Evolutionary conservation across 2,113 vertebrate species (phyloP).

Genomic region (Hippocampus zosterae): DNA sequence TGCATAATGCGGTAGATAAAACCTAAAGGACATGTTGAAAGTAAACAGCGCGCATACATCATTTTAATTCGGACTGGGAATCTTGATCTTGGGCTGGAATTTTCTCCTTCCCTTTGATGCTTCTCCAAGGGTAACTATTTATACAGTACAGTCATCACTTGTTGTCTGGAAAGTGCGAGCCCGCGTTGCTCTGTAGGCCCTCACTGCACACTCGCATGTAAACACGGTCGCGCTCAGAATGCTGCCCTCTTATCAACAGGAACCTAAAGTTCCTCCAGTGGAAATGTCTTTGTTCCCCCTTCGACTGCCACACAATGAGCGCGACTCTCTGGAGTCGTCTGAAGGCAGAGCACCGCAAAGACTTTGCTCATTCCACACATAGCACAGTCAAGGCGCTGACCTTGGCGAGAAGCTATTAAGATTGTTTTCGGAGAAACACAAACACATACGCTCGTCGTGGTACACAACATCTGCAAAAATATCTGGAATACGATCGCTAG

Average conservation of each 20-base stretch:
- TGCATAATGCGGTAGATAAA: no score
- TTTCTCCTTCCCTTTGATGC: constrained; percentile 64
- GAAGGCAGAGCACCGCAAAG: constrained; percentile 53
- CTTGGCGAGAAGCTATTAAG: constrained; percentile 58
- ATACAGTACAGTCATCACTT: constrained; percentile 70
- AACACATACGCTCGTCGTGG: constrained; percentile 33
- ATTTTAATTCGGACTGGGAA: constrained; percentile 20
- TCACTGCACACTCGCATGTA: constrained; percentile 68
- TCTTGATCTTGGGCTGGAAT: constrained; percentile 56
- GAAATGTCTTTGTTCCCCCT: constrained; percentile 75
- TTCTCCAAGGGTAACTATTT: constrained; percentile 66
- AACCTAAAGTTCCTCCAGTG: constrained; percentile 77
- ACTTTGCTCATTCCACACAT: constrained; percentile 60
- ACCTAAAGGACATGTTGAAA: not conserved
- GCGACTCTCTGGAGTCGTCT: constrained; percentile 72
- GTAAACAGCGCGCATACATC: constrained; percentile 8
- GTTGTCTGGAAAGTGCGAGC: constrained; percentile 63
- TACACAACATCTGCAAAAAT: constrained; percentile 13
- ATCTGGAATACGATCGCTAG: no score
- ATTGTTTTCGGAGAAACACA: constrained; percentile 30
- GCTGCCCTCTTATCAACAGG: constrained; percentile 75
- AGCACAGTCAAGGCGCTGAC: constrained; percentile 51
- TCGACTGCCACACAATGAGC: constrained; percentile 69
- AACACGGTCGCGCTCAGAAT: constrained; percentile 61
- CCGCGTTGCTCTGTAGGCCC: constrained; percentile 48